Base-by-base conservation (phyloP, 2,888 invertebrate genomes). In the Amblyjoppa fuscipennis region DNA sequence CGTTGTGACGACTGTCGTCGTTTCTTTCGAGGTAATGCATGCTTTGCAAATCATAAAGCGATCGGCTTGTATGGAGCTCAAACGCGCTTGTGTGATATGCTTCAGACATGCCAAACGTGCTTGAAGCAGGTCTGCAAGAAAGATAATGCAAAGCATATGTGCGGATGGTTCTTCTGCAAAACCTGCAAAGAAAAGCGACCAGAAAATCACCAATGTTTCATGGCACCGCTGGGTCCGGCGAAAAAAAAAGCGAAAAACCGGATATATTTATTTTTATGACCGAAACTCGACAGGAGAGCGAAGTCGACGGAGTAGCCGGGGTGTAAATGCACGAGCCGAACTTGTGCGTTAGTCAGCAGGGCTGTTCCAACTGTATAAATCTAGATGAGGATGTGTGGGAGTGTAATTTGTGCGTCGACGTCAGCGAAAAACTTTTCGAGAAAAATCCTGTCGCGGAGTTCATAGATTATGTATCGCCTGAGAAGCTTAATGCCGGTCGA, bases 61-160 rank as follows among this genome's bases (percentile, higher is more conserved):
- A n/a, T 56, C 11, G 6, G 56, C 6, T 56, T n/a, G 56, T 13
- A 56, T n/a, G 56, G 20, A 11, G 16, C 56, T 6, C 13, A 20
- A 56, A 56, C 56, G n/a, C 16, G 20, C 56, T 16, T 56, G 56
- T 56, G n/a, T n/a, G n/a, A 56, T 56, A 16, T 56, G n/a, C 56
- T n/a, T 16, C 7, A 45, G 45, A 13, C 13, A 3, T 45, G 45
- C 4, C 7, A 45, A 45, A 13, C 7, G 45, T 45, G 45, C 13
- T 13, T 45, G 45, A 7, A 13, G 13, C 45, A 45, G 13, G 45
- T 45, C 13, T 45, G 3, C 13, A 45, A 7, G 9, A 7, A 45
- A 7, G 1, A 45, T 13, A 13, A 13, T 45, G 13, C 11, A 16
- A 56, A 56, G n/a, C 6, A 56, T 56, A 13, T 16, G n/a, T 56